Evolutionary conservation across 2,888 invertebrate species (phyloP).

Genomic region (Diplolepis rosae): DNA sequence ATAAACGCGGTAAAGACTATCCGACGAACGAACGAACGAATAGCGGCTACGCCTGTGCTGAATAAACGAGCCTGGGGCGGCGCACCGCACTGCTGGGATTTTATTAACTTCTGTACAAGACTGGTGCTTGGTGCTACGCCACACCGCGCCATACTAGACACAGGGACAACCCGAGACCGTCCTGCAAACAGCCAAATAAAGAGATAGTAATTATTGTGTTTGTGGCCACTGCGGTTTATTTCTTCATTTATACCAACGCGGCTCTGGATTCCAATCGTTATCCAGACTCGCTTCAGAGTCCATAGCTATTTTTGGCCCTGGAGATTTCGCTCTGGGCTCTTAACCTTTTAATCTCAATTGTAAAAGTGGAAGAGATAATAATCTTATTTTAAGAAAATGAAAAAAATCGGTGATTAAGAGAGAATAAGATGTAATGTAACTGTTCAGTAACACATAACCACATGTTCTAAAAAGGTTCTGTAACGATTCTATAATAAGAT

Average conservation of each 20-base stretch:
- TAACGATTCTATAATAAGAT: too few relatives aligned
- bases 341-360: not conserved
- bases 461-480: too few relatives aligned
- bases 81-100: slow-evolving; percentile 68
- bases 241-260: slow-evolving; percentile 52
- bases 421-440: too few relatives aligned
- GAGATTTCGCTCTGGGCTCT: not conserved
- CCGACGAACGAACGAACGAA: slow-evolving; percentile 47
- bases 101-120: slow-evolving; percentile 73
- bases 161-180: slow-evolving; percentile 46
- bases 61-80: slow-evolving; percentile 68
- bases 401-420: too few relatives aligned
- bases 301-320: not conserved
- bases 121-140: slow-evolving; percentile 45
- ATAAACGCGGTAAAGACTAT: slow-evolving; percentile 63
- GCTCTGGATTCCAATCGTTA: slow-evolving; percentile 29
- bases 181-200: slow-evolving; percentile 70
- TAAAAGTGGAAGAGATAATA: not conserved
- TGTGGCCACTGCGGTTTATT: slow-evolving; percentile 65
- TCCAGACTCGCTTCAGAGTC: not conserved
- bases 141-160: slow-evolving; percentile 41
- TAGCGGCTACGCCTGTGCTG: slow-evolving; percentile 69
- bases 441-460: too few relatives aligned
- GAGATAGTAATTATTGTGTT: slow-evolving; percentile 72
- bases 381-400: too few relatives aligned